phyloP scores from a whole-genome alignment of 1,140 invertebrate genomes.

The Belonocnema kinseyi region DNA sequence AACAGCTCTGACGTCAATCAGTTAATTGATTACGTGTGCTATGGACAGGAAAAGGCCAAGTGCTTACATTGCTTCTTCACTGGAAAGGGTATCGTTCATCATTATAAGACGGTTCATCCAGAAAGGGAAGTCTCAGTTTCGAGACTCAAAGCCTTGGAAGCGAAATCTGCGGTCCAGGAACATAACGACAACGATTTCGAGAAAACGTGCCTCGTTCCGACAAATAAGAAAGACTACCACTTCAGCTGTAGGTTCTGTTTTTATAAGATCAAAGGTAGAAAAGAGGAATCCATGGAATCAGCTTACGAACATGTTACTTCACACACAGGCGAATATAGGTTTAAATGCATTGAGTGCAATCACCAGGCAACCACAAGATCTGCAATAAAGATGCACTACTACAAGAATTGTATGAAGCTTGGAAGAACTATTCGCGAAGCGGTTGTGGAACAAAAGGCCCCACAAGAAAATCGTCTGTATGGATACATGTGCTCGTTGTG shows the following conservation, averaged over 20 bases:
- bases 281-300: slow-evolving; percentile 61
- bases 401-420: slow-evolving; percentile 63
- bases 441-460: slow-evolving; percentile 56
- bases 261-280: slow-evolving; percentile 67
- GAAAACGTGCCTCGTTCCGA: slow-evolving; percentile 30
- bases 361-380: slow-evolving; percentile 70
- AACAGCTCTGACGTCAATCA: slow-evolving; percentile 40
- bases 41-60: slow-evolving; percentile 66
- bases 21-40: slow-evolving; percentile 63
- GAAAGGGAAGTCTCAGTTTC: slow-evolving; percentile 81
- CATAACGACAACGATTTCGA: slow-evolving; percentile 50
- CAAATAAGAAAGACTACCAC: slow-evolving; percentile 62
- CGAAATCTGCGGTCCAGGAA: slow-evolving; percentile 72
- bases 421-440: slow-evolving; percentile 49
- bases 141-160: slow-evolving; percentile 74
- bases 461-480: slow-evolving; percentile 68
- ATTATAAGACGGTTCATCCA: slow-evolving; percentile 80
- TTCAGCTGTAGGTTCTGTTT: slow-evolving; percentile 76
- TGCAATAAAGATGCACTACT: slow-evolving; percentile 74
- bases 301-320: slow-evolving; percentile 83
- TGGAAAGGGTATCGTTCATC: slow-evolving; percentile 80
- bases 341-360: slow-evolving; percentile 77
- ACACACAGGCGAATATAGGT: slow-evolving; percentile 85
- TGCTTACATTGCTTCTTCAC: slow-evolving; percentile 79
- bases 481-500: slow-evolving; percentile 82